Base-by-base conservation (phyloP, 2,888 invertebrate genomes). In the Omphaloscelis lunosa region DNA sequence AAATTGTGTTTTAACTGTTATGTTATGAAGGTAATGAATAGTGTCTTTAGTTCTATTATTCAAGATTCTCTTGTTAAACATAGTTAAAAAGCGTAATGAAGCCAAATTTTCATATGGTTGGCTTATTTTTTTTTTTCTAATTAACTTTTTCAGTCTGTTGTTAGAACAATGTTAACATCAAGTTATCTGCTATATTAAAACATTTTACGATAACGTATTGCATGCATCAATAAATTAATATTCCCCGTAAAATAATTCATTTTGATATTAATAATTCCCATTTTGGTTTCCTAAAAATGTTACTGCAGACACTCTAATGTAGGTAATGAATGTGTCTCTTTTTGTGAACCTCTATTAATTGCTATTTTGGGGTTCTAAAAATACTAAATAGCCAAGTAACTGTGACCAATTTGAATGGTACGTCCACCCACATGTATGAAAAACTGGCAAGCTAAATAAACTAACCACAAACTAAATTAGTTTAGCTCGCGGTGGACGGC, bases 131-230 rank as follows among this genome's bases (percentile, higher is more conserved):
- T 20, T 27, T 45, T 45, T 66, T 66, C 8, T 66, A 66, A 48
- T 66, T 8, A 29, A n/a, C 23, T 15, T 69, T 65, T 66, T n/a
- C 61, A 72, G 66, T 69, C 45, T 29, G 58, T 70, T 67, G 51
- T 59, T 53, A 79, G 61, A 62, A 53, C 58, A 58, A 58, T 71
- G 61, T 76, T 70, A 71, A 48, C 53, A 63, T 71, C 27, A 39
- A 29, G 58, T 72, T 82, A 82, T 82, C 76, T 62, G 56, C 41
- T 58, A 72, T 75, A 83, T 80, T 76, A 62, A 63, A 72, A 72
- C 34, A 27, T 71, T 70, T n/a, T 39, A 27, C 53, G 70, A 83
- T 83, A 83, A 80, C 53, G 59, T 72, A n/a, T 70, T 67, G 34
- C 23, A 56, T 17, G 17, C 53, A 48, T 29, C 29, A 27, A 61